Evolutionary conservation across 1,140 invertebrate species (phyloP), one percentile per base, ranked within the genome.

Genomic region (Drosophila pandora): DNA sequence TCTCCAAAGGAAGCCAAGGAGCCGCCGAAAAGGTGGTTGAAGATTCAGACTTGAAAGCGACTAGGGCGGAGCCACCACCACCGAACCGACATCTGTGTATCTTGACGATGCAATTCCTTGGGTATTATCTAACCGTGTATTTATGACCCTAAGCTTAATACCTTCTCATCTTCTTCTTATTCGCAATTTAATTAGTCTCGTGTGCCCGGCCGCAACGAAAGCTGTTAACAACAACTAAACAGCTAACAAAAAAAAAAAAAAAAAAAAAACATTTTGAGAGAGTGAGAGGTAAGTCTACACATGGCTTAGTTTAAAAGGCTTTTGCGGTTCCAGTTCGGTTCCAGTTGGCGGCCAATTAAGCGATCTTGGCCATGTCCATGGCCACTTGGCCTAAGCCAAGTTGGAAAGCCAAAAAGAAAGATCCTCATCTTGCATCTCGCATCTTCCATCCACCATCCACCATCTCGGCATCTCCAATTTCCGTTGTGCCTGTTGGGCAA

Each of bases 161-260:
- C 61, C 79, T 80, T 21, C 13, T 13, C 41, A 8, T 21, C n/a
- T 21, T 28, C 6, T 28, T 28, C 0, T 28, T 28, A 0, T 28
- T 21, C 64, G 63, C 83, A 87, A 87, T 87, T 82, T 87, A 88
- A 87, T 87, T 87, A 87, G 82, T 88, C 83, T 88, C 83, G 76
- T 87, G 75, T 74, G 68, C 78, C 59, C 28, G 47, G 63, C 50
- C 82, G 75, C 63, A 80, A 77, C 73, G 68, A 49, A 68, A 69
- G 58, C 37, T 49, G 45, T 69, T 49, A 59, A 47, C 3, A 58
- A 67, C 17, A 17, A 17, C 17, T 17, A 17, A 17, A 17, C 17
- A 17, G 17, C 17, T 17, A 17, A 17, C 17, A 22, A 47, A 58
- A 49, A 34, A 63, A 17, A 69, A 58, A 49, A 34, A 63, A 17